Conservation (phyloP, 2,113 vertebrate species). For the Sphaerodactylus townsendi region DNA sequence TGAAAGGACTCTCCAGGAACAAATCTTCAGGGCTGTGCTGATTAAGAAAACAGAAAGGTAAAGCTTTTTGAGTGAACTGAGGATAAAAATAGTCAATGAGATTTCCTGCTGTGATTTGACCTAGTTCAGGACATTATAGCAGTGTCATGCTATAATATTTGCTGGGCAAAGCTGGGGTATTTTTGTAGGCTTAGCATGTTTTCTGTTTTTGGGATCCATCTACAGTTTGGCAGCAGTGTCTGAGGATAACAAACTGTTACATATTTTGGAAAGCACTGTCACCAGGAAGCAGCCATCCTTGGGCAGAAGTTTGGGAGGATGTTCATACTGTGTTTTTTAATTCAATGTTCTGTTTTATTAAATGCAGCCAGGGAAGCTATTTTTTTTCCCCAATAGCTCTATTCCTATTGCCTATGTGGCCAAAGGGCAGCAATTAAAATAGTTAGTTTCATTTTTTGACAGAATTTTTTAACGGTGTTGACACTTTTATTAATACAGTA, state of each 20-base stretch:
- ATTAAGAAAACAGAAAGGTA: slow-evolving; percentile 91
- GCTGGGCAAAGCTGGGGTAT: not conserved
- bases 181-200: slow-evolving; percentile 58
- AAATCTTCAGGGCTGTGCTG: slow-evolving; percentile 93
- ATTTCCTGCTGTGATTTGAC: slow-evolving; percentile 66
- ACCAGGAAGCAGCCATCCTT: slow-evolving; percentile 47
- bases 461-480: slow-evolving; percentile 16
- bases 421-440: not conserved
- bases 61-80: slow-evolving; percentile 55
- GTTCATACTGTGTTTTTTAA: not conserved
- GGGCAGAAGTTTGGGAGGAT: slow-evolving; percentile 11
- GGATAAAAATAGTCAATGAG: slow-evolving; percentile 62
- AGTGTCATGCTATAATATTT: not conserved
- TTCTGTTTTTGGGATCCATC: slow-evolving; percentile 44
- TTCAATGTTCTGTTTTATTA: slow-evolving; percentile 34
- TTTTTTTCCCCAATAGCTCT: slow-evolving; percentile 29
- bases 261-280: slow-evolving; percentile 45
- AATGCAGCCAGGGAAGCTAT: slow-evolving; percentile 39
- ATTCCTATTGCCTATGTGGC: not conserved
- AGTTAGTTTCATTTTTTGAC: not conserved
- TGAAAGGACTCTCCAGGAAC: slow-evolving; percentile 85
- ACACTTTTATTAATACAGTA: slow-evolving; percentile 14
- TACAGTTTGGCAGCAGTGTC: slow-evolving; percentile 30
- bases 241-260: slow-evolving; percentile 49
- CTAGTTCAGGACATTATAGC: slow-evolving; percentile 62